Conservation (phyloP, 1,140 invertebrate genomes). For the fruit fly (Drosophila melanogaster) region DNA sequence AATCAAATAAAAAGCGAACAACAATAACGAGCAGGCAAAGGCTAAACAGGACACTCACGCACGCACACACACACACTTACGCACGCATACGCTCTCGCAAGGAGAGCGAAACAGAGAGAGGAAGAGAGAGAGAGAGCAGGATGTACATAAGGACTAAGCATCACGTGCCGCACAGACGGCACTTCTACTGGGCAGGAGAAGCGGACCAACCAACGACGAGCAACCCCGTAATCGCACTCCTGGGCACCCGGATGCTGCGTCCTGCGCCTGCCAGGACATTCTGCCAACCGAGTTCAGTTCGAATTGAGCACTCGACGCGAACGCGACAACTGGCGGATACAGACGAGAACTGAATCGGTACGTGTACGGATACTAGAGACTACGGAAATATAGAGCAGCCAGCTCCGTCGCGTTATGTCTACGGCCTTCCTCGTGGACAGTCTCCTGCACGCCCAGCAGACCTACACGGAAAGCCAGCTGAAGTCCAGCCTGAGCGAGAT, state of each 20-base stretch:
- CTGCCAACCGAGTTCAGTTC: conserved; percentile 54
- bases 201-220: conserved; percentile 82
- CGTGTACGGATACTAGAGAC: conserved; percentile 13
- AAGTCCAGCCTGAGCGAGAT: conserved; percentile 74
- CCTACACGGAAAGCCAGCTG: conserved; percentile 69
- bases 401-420: conserved; percentile 63
- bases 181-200: conserved; percentile 76
- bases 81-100: background rate
- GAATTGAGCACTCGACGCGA: conserved; percentile 77
- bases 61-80: background rate
- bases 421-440: conserved; percentile 81
- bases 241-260: conserved; percentile 35
- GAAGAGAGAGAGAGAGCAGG: conserved; percentile 7
- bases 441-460: conserved; percentile 79
- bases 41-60: conserved; percentile 57
- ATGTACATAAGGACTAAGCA: conserved; percentile 53
- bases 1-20: conserved; percentile 82
- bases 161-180: conserved; percentile 66
- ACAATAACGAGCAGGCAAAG: conserved; percentile 69
- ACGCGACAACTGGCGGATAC: conserved; percentile 48
- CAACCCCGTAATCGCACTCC: conserved; percentile 63
- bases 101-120: conserved; percentile 1
- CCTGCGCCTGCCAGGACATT: conserved; percentile 36
- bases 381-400: conserved; percentile 8
- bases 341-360: background rate